Evolutionary conservation across 2,113 vertebrate species (phyloP), one percentile per base, ranked within the genome.

Genomic region (Cheirogaleus medius): DNA sequence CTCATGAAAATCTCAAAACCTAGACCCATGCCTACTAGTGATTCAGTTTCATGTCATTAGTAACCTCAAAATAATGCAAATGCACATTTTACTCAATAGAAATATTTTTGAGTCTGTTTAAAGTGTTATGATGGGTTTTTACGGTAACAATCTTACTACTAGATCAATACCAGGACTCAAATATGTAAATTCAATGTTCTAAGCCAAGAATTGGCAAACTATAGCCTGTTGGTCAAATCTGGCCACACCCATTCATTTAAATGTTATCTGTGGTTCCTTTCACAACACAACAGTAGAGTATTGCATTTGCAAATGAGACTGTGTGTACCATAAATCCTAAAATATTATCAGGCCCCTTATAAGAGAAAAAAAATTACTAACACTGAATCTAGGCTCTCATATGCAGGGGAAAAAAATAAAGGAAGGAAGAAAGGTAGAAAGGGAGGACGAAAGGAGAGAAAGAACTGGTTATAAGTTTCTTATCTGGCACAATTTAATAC

Each of bases 21-120:
- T 34, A 34, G 34, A 44, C 81, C 1, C 27, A 25, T 60, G 23
- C 12, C 6, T 21, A 58, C 44, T n/a, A 44, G 12, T 37, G 32
- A 25, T 73, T 8, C 11, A 81, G 9, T 63, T 7, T 94, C 56
- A 64, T 54, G 21, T 73, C 15, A 25, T 85, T 20, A 29, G 6
- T 78, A 42, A 71, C 27, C 37, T 84, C 78, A 47, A 66, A 85
- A 74, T 85, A 74, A 89, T n/a, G 77, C 25, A 52, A 44, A 74
- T 27, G 17, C 1, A 54, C 34, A 74, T 74, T 85, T 80, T 39
- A 71, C n/a, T 73, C n/a, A 80, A 34, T 34, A 69, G 77, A 69
- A 64, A 73, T 25, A 69, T 1, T 52, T 86, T 63, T 84, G 39
- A 89, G 74, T 80, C 12, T 63, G 20, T 9, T 17, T 54, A 39